Percentiles rank a stretch among this genome's conserved stretches.
Conservation (phyloP, 2,888 invertebrate genomes). For the Rhaphigaster nebulosa region DNA sequence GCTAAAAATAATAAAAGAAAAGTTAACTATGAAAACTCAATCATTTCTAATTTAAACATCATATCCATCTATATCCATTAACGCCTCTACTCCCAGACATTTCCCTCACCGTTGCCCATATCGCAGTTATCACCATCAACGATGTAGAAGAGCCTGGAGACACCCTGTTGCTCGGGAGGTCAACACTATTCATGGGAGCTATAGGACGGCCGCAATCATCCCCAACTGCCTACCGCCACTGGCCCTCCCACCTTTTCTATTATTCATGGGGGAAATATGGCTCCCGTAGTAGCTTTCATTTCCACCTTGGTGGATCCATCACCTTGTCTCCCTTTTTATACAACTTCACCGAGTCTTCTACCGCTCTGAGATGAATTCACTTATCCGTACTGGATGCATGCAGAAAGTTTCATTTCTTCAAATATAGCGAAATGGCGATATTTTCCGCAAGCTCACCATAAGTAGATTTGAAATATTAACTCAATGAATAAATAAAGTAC, state of each 20-base stretch:
- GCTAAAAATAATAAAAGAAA: too few relatives aligned
- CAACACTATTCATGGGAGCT: slow-evolving; percentile 54
- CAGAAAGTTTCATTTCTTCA: slow-evolving; percentile 8
- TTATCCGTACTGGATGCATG: neutral
- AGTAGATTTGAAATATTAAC: neutral
- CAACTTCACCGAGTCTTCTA: neutral
- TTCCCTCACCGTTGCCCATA: neutral
- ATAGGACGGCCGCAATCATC: slow-evolving; percentile 57
- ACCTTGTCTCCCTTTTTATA: slow-evolving; percentile 34
- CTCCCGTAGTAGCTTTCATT: slow-evolving; percentile 50
- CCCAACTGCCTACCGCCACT: slow-evolving; percentile 54
- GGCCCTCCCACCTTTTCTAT: slow-evolving; percentile 58
- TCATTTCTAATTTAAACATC: too few relatives aligned
- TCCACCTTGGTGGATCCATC: slow-evolving; percentile 40
- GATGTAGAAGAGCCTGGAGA: neutral
- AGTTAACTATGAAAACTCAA: too few relatives aligned
- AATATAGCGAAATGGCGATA: neutral
- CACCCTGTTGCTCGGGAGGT: slow-evolving; percentile 54
- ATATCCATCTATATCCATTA: neutral
- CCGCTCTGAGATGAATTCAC: neutral
- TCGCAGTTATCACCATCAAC: neutral
- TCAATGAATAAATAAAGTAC: neutral
- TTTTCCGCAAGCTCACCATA: neutral
- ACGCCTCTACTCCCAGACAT: neutral
- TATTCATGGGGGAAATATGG: slow-evolving; percentile 54